Evolutionary conservation across 2,113 vertebrate species (phyloP), one percentile per base, ranked within the genome.

Genomic region (Mobula birostris): DNA sequence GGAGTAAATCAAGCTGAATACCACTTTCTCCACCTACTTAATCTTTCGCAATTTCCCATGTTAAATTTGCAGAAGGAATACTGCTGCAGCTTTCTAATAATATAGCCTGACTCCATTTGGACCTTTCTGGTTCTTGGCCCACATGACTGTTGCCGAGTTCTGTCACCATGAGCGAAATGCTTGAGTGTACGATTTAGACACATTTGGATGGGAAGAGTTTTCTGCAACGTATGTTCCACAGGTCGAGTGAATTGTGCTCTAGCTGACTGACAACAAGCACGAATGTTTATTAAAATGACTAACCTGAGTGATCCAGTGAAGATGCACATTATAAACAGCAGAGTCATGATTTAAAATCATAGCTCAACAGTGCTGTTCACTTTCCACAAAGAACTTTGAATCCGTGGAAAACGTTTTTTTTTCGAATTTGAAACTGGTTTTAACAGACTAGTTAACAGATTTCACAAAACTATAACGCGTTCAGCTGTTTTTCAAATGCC

Each of bases 11-110:
- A n/a, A 48, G 48, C 32, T 72, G 17, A 24, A n/a, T 40, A 9
- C 66, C 66, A 63, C 66, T 92, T 92, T 92, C 63, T 32, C 29
- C 87, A 66, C 87, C 61, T 61, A 90, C 87, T 92, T 92, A 14
- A 4, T 19, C 66, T 72, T 72, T 70, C 61, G 68, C 66, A 32
- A 19, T 68, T 72, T 40, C 32, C 63, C 1, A 70, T 68, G 70
- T 92, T 24, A 70, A 92, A 92, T 92, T 68, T 68, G 36, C 66
- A 36, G 88, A 92, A 92, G 29, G 19, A 61, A 91, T 9, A 17
- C 17, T 63, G 14, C 1, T n/a, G 7, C 66, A 32, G 29, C 24
- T 27, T 58, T 40, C 88, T 92, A 63, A 92, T 36, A 63, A 68
- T 70, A 92, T 36, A 1, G 32, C 7, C n/a, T 63, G 36, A 83